Evolutionary conservation across 2,797 vertebrate genomes (phyloP).

Genomic region (Oreochromis mossambicus): DNA sequence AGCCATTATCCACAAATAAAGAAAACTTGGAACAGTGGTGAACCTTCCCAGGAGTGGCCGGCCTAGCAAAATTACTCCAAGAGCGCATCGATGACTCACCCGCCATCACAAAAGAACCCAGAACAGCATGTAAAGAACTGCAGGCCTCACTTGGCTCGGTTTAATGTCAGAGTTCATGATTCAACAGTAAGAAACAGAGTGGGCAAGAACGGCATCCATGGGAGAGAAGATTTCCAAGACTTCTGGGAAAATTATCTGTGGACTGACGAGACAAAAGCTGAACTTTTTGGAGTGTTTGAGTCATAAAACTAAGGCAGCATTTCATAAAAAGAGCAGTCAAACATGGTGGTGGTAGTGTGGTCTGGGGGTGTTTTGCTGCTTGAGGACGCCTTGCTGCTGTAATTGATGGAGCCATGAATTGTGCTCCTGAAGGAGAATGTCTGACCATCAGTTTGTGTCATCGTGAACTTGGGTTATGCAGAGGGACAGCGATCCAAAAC

Average conservation of each 20-base stretch:
- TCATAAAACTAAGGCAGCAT: neutral
- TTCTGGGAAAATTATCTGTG: neutral
- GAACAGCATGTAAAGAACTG: neutral
- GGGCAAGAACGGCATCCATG: neutral
- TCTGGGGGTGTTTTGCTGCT: neutral
- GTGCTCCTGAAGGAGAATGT: neutral
- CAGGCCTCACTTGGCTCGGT: neutral
- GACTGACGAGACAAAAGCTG: neutral
- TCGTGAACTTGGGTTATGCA: neutral
- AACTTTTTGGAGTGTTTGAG: neutral
- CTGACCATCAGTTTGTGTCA: neutral
- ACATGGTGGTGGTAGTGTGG: neutral
- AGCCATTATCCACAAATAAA: neutral
- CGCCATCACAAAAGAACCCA: neutral
- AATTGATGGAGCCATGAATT: neutral
- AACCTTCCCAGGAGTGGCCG: neutral
- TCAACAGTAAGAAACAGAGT: neutral
- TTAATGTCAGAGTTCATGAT: neutral
- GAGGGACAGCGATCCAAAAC: neutral
- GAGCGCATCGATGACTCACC: neutral
- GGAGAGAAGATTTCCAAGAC: neutral
- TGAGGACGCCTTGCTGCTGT: neutral
- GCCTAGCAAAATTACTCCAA: neutral
- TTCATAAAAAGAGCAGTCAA: neutral
- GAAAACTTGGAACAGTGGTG: neutral